Evolutionary conservation across 2,888 invertebrate species (phyloP), one percentile per base, ranked within the genome.

Genomic region (Fragum sueziense): DNA sequence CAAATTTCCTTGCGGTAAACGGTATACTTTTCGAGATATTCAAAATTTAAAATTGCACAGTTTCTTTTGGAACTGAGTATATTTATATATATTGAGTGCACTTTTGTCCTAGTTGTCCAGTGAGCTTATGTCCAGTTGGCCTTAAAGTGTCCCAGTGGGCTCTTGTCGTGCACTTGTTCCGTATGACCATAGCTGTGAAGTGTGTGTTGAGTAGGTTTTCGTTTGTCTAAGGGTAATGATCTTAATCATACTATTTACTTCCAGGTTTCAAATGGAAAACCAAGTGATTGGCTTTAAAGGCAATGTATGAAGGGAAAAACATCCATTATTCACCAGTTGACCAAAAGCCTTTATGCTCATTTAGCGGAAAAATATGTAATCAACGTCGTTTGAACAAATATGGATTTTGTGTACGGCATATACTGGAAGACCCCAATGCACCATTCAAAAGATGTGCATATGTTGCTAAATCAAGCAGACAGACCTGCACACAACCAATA

Each of bases 371-470:
- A 87, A 88, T 94, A 82, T 95, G 94, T 90, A 94, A 94, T 77
- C 94, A 94, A 87, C 91, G 94, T 70, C 92, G 94, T 54, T 92
- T 97, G 0, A 95, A 96, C 11, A 96, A 96, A 0, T 96, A 96
- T 82, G 95, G 95, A 79, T 97, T 95, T 93, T 98, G 98, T 91
- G 94, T 95, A 4, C 95, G 96, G 3, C 98, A 98, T 89, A 97
- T 98, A 82, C 93, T 98, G 69, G 95, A 96, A 87, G 98, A 98
- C 92, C 95, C 96, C 7, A 95, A 94, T 17, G 97, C 98, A 0
- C 97, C 97, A 0, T 99, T 95, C 92, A 95, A 95, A 81, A 97
- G 96, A 86, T 99, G 98, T 91, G 94, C 95, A 0, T 96, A 95
- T 92, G 94, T 96, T 76, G 92, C 93, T 37, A 93, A 93, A 75